Percentiles rank a stretch among this genome's conserved stretches.
These are phyloP conservation scores for Salvelinus namaycush DNA, from an alignment of 2,113 vertebrate genomes.

Conservation along the genomic window DNA sequence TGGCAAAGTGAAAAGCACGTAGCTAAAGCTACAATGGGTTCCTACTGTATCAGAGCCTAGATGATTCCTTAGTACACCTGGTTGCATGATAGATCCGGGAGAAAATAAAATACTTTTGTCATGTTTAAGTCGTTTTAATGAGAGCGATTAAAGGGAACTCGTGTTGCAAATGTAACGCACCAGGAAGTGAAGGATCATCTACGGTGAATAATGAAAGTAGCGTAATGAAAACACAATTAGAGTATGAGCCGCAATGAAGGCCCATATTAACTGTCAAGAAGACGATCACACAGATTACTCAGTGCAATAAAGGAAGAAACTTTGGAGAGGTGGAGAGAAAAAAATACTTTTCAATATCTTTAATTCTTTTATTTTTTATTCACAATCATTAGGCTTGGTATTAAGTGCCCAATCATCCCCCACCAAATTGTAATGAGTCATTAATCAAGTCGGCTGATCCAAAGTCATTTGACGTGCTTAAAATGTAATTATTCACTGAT, in stretches of 20 bases:
- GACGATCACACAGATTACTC: conserved; percentile 35
- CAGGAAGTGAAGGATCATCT: conserved; percentile 17
- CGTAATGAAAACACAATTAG: conserved; percentile 41
- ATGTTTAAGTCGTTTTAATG: background rate
- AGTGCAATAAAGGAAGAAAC: conserved; percentile 15
- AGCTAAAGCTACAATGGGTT: too few relatives aligned
- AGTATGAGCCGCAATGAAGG: conserved; percentile 33
- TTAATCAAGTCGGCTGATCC: conserved; percentile 49
- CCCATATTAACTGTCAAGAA: conserved; percentile 36
- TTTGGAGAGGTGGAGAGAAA: conserved; percentile 1
- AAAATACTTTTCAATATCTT: conserved; percentile 29
- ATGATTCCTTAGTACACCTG: too few relatives aligned
- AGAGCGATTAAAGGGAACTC: background rate
- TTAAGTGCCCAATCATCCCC: conserved; percentile 54
- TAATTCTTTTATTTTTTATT: background rate
- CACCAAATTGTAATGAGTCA: conserved; percentile 65
- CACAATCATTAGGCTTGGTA: conserved; percentile 55
- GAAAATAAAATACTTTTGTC: background rate
- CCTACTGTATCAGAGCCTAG: too few relatives aligned
- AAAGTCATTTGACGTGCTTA: conserved; percentile 69
- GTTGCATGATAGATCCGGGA: too few relatives aligned
- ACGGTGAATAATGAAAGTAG: conserved; percentile 32
- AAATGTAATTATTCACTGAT: conserved; percentile 71
- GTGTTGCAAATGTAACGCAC: background rate
- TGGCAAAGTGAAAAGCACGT: background rate